Evolutionary conservation across 2,797 vertebrate species (phyloP), one percentile per base, ranked within the genome.

Genomic region (Micromesistius poutassou): DNA sequence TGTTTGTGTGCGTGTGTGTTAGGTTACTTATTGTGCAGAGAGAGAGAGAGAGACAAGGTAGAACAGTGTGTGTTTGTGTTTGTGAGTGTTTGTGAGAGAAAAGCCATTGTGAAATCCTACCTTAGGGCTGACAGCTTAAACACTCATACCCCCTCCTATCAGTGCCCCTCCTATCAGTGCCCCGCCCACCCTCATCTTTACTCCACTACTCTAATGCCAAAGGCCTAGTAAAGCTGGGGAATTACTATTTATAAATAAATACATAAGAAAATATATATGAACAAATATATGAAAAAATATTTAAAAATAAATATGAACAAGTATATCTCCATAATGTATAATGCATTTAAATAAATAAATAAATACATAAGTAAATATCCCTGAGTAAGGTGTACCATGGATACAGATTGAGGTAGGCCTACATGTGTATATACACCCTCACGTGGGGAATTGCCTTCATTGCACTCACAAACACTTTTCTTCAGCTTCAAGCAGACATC

Each of bases 1-100:
- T 38, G 36, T 10, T 4, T 38, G 36, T 10, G 36, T 38, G 36
- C 5, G 36, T 38, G 36, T 38, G 36, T 38, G 36, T 2, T 33
- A 33, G 33, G 33, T 33, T 33, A 33, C 33, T 33, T 33, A 33
- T 33, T 2, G 33, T 33, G 33, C 33, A 33, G 33, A 33, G 33
- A 33, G 33, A 33, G 33, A 33, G 33, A 33, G 33, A 33, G 33
- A 33, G 33, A 33, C 2, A 33, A 5, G 33, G 33, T 5, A 2
- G 33, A 33, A 5, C 33, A 5, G 76, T 55, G 76, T 77, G 70
- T 70, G 42, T 30, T 62, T 75, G 66, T 74, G 70, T 81, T 31
- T 77, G 74, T 77, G 55, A 40, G 62, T 80, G 70, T 76, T 16
- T 55, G 46, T 55, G 46, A 19, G 46, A 42, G 12, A 42, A 22